Conservation (phyloP, 2,113 vertebrate species). For the Urocynchramus pylzowi region DNA sequence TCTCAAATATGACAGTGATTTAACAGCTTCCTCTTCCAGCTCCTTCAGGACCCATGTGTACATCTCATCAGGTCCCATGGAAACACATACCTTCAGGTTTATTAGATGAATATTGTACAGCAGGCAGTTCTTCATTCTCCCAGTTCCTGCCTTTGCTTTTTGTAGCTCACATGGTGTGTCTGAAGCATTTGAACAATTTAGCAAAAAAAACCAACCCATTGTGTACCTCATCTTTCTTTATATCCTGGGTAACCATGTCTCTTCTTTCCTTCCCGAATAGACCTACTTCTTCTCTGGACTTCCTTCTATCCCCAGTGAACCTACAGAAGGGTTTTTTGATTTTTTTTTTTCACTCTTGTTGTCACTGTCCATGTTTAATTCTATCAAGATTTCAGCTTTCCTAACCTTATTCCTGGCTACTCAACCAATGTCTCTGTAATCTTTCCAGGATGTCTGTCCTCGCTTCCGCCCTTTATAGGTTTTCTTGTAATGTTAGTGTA, state of each 20-base stretch:
- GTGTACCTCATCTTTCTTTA: background rate
- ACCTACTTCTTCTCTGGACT: background rate
- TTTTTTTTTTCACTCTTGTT: background rate
- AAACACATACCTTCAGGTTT: background rate
- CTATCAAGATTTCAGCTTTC: background rate
- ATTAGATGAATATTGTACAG: background rate
- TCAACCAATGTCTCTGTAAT: background rate
- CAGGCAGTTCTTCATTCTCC: background rate
- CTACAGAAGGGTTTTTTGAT: background rate
- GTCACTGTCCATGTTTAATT: background rate
- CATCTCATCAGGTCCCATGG: background rate
- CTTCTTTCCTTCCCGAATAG: background rate
- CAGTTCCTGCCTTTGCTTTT: background rate
- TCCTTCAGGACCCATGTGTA: background rate
- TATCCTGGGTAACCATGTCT: background rate
- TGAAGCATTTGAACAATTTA: background rate
- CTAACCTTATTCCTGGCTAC: background rate
- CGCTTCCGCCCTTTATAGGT: background rate
- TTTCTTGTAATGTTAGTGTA: background rate
- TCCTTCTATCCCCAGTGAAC: background rate
- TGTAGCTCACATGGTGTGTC: background rate
- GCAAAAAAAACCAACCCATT: accelerated
- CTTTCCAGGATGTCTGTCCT: background rate
- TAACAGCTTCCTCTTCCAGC: background rate
- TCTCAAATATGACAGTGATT: background rate